A percentile compares a stretch with the other conserved stretches of the same genome.
phyloP scores from a whole-genome alignment of 2,888 invertebrate genomes.

The Hyposoter didymator region DNA sequence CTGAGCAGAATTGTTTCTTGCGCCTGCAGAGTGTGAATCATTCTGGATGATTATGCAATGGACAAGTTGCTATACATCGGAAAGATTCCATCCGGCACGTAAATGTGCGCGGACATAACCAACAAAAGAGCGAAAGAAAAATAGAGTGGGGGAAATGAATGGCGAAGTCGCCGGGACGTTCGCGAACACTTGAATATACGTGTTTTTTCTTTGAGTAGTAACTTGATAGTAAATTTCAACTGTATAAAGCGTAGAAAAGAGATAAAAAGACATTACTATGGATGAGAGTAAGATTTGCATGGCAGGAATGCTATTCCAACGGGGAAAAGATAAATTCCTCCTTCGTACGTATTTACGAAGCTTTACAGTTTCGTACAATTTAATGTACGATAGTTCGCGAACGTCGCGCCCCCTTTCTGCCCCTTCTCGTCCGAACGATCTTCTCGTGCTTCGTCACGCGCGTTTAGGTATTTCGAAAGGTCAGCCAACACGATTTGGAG shows the following conservation, averaged over 20 bases:
- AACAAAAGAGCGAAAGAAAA: conserved; percentile 38
- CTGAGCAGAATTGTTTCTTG: neutral
- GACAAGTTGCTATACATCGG: conserved; percentile 20
- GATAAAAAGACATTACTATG: conserved; percentile 11
- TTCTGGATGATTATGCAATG: conserved; percentile 43
- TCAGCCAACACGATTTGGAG: conserved; percentile 70
- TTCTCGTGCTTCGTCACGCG: conserved; percentile 57
- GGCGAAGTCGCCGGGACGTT: conserved; percentile 41
- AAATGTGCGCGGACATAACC: conserved; percentile 7
- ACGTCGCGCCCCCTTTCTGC: conserved; percentile 20
- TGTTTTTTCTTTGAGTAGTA: conserved; percentile 3
- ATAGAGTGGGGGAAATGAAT: conserved; percentile 35
- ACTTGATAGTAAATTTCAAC: conserved; percentile 19
- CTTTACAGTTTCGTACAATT: conserved; percentile 22
- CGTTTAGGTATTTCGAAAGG: conserved; percentile 71
- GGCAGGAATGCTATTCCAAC: conserved; percentile 62
- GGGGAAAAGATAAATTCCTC: conserved; percentile 67
- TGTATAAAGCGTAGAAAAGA: neutral
- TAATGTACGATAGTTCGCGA: conserved; percentile 23
- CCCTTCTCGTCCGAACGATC: conserved; percentile 8
- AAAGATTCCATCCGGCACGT: conserved; percentile 21
- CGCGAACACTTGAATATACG: neutral
- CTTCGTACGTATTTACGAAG: conserved; percentile 56
- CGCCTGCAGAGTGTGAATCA: conserved; percentile 17
- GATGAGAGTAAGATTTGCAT: conserved; percentile 41